Evolutionary conservation across 2,888 invertebrate genomes (phyloP), one percentile per base, ranked within the genome.

Genomic region (Ectobius pallidus): DNA sequence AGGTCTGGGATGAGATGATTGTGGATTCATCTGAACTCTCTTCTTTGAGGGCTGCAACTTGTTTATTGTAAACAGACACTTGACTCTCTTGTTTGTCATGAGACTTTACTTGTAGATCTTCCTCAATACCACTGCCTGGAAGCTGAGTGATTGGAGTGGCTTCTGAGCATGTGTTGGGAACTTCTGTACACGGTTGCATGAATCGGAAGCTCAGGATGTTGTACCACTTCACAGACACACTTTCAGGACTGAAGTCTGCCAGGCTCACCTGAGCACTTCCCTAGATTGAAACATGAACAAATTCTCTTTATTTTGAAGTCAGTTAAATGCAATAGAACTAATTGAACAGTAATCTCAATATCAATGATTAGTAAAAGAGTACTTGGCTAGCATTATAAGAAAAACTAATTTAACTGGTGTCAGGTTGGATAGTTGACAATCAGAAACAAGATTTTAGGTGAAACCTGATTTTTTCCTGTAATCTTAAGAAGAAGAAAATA

Each of bases 1-100:
- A 97, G 0, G 97, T 96, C 83, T 97, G 97, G 14, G 97, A 97
- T 2, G 97, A 95, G 78, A 97, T 97, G 76, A 97, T 95, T 0
- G 97, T 97, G 22, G 96, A 96, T 82, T 98, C 97, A 82, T 98
- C 97, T 27, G 96, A 96, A 78, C 96, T 97, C 82, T 97, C 97
- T 81, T 97, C 97, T 78, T 87, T 86, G 62, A 75, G 49, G 84
- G 80, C 82, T 85, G 83, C 77, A 83, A 83, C 30, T 84, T 81
- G 78, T 84, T 72, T 70, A 39, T 84, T 74, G 16, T 74, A 82
- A 62, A 83, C 81, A 3, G 85, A 85, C n/a, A 85, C 79, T 70
- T 86, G 87, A 1, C 85, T 85, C 75, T 87, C 87, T 79, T 86
- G 86, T 76, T 86, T 86, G 69, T 83, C 82, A 75, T 85, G 85